Evolutionary conservation across 2,888 invertebrate genomes (phyloP).

Genomic region (Ormyrus nitidulus): DNA sequence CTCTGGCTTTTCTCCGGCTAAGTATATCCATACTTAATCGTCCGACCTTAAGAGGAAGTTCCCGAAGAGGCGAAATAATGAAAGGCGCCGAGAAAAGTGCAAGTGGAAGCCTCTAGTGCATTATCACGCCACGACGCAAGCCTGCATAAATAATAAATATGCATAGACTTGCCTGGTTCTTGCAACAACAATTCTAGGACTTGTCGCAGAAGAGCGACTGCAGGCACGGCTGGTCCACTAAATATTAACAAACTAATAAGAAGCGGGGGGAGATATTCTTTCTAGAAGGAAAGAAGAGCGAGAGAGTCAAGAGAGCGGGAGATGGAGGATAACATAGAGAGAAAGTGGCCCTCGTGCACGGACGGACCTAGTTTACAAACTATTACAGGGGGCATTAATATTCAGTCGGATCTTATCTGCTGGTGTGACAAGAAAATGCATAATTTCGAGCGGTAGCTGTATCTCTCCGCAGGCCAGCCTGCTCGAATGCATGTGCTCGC

Average conservation of each 20-base stretch:
- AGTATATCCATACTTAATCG: too few species aligned
- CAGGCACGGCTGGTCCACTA: background rate
- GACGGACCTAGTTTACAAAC: constrained; percentile 72
- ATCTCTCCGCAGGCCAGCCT: constrained; percentile 36
- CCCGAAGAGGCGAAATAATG: constrained; percentile 4
- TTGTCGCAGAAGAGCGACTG: background rate
- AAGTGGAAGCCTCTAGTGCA: background rate
- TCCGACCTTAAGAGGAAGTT: too few species aligned
- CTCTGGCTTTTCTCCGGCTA: background rate
- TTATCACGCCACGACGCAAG: constrained; percentile 8
- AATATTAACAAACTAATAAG: background rate
- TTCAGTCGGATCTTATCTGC: constrained; percentile 72
- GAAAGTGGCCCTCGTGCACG: constrained; percentile 28
- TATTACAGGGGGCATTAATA: constrained; percentile 72
- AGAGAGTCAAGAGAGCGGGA: background rate
- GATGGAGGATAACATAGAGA: background rate
- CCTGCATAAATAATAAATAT: constrained; percentile 18
- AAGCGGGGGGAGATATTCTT: background rate
- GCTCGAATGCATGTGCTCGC: constrained; percentile 19
- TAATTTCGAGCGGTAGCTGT: constrained; percentile 66
- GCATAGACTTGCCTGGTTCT: background rate
- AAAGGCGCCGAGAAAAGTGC: constrained; percentile 26
- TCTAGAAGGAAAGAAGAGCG: background rate
- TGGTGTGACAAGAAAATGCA: constrained; percentile 74
- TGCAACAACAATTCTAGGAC: too few species aligned